Conservation (phyloP, 2,113 vertebrate species). For the Patagioenas fasciata region DNA sequence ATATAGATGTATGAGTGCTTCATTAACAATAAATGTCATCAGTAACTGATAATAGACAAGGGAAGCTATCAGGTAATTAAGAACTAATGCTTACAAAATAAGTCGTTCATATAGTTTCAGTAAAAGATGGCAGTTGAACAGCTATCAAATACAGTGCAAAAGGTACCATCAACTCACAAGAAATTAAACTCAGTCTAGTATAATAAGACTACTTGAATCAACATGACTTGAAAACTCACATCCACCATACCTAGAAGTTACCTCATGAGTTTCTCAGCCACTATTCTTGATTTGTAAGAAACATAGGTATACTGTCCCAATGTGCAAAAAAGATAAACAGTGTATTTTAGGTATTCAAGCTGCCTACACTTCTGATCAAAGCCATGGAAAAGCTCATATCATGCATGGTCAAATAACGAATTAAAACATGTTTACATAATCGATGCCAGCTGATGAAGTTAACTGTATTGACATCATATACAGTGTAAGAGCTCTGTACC, state of each 20-base stretch:
- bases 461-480: background rate
- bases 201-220: background rate
- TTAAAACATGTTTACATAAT: background rate
- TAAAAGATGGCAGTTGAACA: background rate
- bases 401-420: background rate
- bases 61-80: background rate
- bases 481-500: background rate
- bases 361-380: background rate
- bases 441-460: background rate
- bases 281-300: background rate
- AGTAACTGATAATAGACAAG: background rate
- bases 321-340: background rate
- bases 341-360: background rate
- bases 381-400: background rate
- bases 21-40: background rate
- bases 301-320: background rate
- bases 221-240: background rate
- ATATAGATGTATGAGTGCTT: background rate
- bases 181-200: background rate
- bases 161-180: background rate
- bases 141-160: background rate
- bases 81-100: background rate
- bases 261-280: accelerated
- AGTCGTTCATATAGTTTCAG: background rate
- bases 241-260: background rate